Evolutionary conservation across 2,113 vertebrate species (phyloP).

Genomic region (Passerina amoena): DNA sequence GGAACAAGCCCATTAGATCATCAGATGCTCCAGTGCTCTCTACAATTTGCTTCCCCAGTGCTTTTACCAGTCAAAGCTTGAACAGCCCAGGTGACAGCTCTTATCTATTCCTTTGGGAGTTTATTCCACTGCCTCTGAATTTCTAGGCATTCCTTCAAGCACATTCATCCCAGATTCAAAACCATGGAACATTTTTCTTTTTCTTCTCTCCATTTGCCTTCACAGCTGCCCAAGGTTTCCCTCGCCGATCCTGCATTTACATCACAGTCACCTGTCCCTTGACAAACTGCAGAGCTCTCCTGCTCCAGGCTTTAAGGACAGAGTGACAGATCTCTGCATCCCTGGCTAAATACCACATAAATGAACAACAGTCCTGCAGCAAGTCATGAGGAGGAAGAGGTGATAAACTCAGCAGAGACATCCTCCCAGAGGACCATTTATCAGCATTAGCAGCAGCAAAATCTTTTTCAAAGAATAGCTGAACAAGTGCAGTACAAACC

Average conservation of each 20-base stretch:
- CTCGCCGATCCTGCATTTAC: not conserved
- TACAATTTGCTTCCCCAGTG: not conserved
- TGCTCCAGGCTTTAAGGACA: not conserved
- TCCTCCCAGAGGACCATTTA: conserved; percentile 5
- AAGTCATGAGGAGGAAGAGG: not conserved
- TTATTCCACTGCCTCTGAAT: not conserved
- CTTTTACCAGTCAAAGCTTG: not conserved
- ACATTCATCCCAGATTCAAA: not conserved
- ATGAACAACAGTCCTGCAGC: not conserved
- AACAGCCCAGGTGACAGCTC: not conserved
- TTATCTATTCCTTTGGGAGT: not conserved
- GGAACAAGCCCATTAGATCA: not conserved
- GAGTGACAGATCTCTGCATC: not conserved
- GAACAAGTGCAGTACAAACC: not conserved
- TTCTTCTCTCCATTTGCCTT: not conserved
- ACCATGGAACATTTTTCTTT: not conserved
- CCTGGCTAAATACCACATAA: not conserved
- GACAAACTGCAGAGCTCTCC: not conserved
- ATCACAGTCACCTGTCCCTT: not conserved
- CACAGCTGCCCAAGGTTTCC: not conserved
- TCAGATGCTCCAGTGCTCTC: not conserved
- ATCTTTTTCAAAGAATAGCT: not conserved
- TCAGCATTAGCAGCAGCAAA: not conserved
- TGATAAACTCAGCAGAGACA: not conserved
- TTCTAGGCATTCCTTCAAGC: not conserved